A percentile compares a stretch with the other conserved stretches of the same genome.
These are phyloP conservation scores for Trididemnum miniatum DNA, from an alignment of 23 tunicate species.

Conservation along the genomic window DNA sequence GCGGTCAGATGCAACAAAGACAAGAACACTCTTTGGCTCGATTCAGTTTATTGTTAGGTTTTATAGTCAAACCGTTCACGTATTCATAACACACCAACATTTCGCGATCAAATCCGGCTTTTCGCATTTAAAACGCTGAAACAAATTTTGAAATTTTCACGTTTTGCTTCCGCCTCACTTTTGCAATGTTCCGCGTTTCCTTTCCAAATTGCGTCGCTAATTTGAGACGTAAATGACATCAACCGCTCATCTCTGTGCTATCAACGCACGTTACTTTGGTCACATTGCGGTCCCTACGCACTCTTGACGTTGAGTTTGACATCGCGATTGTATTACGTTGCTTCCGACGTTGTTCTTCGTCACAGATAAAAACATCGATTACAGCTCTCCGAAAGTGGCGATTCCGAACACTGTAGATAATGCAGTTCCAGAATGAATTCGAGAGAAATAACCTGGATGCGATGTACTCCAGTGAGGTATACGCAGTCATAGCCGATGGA, in stretches of 20 bases:
- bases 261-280: neutral
- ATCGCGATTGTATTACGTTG: slow-evolving; percentile 2
- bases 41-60: too few species aligned
- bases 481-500: slow-evolving; percentile 22
- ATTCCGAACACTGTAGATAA: slow-evolving; percentile 88
- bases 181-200: too few species aligned
- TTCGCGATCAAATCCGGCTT: too few species aligned
- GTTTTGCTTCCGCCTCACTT: too few species aligned
- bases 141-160: too few species aligned
- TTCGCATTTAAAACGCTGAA: too few species aligned
- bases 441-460: slow-evolving; percentile 75
- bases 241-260: neutral
- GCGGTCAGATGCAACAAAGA: too few species aligned
- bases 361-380: slow-evolving; percentile 56
- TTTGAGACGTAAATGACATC: too few species aligned
- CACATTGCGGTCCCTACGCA: neutral
- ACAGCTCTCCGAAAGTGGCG: slow-evolving; percentile 73
- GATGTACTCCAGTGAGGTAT: slow-evolving; percentile 47
- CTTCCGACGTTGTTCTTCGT: slow-evolving; percentile 41
- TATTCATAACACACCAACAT: too few species aligned
- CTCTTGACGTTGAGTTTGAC: neutral
- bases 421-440: slow-evolving; percentile 94
- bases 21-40: too few species aligned
- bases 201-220: too few species aligned
- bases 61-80: too few species aligned